phyloP scores from a whole-genome alignment of 2,888 invertebrate species.

The Drosophila borealis region DNA sequence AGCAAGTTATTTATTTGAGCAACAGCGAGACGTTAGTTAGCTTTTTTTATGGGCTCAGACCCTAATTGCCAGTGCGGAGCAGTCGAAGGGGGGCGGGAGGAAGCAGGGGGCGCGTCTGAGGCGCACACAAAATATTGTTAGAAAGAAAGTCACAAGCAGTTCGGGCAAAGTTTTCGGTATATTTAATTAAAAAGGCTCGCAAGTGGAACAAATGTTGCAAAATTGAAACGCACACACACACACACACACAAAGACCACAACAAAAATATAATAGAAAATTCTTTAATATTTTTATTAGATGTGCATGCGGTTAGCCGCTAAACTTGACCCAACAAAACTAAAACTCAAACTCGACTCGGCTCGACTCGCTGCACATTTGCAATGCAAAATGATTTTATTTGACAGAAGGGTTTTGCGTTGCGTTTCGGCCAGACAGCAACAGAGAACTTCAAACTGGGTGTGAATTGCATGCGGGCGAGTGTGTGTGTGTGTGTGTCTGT shows the following conservation, averaged over 20 bases:
- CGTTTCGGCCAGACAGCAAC: conserved; percentile 18
- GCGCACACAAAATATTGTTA: conserved; percentile 9
- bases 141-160: conserved; percentile 31
- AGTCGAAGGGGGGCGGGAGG: not conserved
- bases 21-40: conserved; percentile 19
- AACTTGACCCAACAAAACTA: conserved; percentile 24
- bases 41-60: conserved; percentile 12
- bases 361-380: conserved; percentile 47
- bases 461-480: conserved; percentile 45
- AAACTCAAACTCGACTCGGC: conserved; percentile 11
- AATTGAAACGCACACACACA: conserved; percentile 22
- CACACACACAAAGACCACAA: conserved; percentile 13
- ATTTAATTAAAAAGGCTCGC: conserved; percentile 49
- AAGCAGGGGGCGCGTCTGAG: not conserved
- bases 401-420: conserved; percentile 30
- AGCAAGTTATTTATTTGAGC: conserved; percentile 31
- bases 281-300: conserved; percentile 71
- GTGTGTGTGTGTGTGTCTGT: conserved; percentile 15
- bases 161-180: conserved; percentile 19
- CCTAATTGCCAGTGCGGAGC: conserved; percentile 27
- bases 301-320: conserved; percentile 63
- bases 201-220: conserved; percentile 45
- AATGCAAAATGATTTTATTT: conserved; percentile 72
- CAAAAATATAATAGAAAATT: conserved; percentile 35
- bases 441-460: conserved; percentile 35